Conservation (phyloP, 2,888 invertebrate genomes). For the Poecilus cupreus region DNA sequence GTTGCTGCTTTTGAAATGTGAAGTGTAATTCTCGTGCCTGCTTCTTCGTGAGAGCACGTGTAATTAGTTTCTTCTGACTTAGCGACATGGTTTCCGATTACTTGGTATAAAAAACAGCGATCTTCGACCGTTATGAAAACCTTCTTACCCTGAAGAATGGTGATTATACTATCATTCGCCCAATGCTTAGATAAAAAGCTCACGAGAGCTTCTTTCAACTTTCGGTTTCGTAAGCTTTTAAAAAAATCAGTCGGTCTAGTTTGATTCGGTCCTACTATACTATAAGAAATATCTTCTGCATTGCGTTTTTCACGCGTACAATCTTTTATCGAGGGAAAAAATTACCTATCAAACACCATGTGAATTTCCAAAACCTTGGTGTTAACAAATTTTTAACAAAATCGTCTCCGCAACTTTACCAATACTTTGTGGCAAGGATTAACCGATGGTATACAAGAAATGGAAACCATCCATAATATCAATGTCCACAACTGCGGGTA, state of each 20-base stretch:
- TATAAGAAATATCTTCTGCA: constrained; percentile 59
- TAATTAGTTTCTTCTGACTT: background rate
- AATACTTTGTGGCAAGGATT: constrained; percentile 61
- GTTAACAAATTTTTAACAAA: constrained; percentile 52
- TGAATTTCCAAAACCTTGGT: constrained; percentile 58
- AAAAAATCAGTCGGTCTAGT: constrained; percentile 61
- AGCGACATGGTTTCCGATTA: background rate
- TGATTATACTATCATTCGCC: constrained; percentile 38
- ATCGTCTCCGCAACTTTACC: constrained; percentile 62
- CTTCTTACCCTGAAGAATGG: background rate
- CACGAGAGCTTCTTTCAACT: constrained; percentile 61
- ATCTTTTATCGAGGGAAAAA: constrained; percentile 64
- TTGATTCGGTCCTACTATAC: constrained; percentile 60
- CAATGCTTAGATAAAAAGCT: constrained; percentile 61
- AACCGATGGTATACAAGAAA: background rate
- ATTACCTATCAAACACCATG: constrained; percentile 62
- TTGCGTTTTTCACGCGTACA: constrained; percentile 62
- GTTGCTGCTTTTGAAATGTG: background rate
- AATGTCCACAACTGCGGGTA: constrained; percentile 56
- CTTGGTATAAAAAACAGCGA: background rate
- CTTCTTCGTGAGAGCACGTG: constrained; percentile 30
- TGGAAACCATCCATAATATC: constrained; percentile 65
- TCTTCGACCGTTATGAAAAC: background rate
- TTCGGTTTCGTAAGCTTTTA: constrained; percentile 59
- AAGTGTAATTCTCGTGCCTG: constrained; percentile 24